These are phyloP conservation scores for Camelus dromedarius DNA, from an alignment of 2,113 vertebrate genomes.

Conservation along the genomic window DNA sequence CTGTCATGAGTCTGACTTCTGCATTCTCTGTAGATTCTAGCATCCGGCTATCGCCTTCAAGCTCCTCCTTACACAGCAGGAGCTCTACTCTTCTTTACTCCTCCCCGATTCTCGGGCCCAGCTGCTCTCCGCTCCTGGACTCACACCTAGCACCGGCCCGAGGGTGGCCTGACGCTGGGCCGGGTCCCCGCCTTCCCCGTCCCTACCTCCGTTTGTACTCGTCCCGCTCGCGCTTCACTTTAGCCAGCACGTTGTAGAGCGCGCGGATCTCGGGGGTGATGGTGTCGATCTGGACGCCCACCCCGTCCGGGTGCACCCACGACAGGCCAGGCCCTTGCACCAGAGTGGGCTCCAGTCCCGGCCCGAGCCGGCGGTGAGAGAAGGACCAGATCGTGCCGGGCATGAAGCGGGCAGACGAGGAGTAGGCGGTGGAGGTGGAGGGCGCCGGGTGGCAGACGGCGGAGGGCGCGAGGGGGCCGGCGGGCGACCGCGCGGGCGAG, in stretches of 20 bases:
- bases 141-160: not conserved
- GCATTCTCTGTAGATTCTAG: not conserved
- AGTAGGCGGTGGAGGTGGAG: slow-evolving; percentile 80
- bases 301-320: slow-evolving; percentile 97
- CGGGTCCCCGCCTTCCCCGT: not conserved
- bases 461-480: slow-evolving; percentile 65
- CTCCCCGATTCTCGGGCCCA: not conserved
- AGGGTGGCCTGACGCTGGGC: not conserved
- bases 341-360: slow-evolving; percentile 92
- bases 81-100: not conserved
- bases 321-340: slow-evolving; percentile 95
- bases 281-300: slow-evolving; percentile 99
- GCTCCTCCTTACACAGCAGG: not conserved
- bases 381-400: slow-evolving; percentile 98
- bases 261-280: slow-evolving; percentile 99
- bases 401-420: slow-evolving; percentile 89
- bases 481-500: slow-evolving; percentile 81
- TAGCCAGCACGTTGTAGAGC: slow-evolving; percentile 98
- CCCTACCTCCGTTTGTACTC: slow-evolving; percentile 98
- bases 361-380: slow-evolving; percentile 94
- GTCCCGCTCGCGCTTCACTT: slow-evolving; percentile 97
- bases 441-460: slow-evolving; percentile 51
- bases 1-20: slow-evolving; percentile 5
- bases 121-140: not conserved
- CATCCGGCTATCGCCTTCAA: not conserved